Conservation (phyloP, 2,113 vertebrate species). For the Chaenocephalus aceratus region DNA sequence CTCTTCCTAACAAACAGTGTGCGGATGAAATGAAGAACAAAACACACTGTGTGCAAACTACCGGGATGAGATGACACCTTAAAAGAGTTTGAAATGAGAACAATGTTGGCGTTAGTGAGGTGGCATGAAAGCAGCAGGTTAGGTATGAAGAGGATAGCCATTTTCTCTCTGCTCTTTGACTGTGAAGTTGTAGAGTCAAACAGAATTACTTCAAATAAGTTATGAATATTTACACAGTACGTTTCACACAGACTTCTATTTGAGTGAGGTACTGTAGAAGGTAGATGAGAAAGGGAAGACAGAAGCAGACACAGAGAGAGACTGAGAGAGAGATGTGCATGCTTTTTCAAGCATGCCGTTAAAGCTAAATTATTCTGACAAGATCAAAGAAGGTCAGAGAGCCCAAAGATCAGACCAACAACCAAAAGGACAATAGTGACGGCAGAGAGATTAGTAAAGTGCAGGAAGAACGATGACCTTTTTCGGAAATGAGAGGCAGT, state of each 20-base stretch:
- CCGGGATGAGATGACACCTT: slow-evolving; percentile 16
- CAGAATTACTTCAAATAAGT: slow-evolving; percentile 11
- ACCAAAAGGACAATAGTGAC: slow-evolving; percentile 44
- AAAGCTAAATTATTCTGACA: slow-evolving; percentile 48
- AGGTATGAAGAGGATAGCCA: slow-evolving; percentile 6
- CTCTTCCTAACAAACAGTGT: slow-evolving; percentile 33
- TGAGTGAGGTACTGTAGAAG: slow-evolving; percentile 11
- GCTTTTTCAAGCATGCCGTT: slow-evolving; percentile 61
- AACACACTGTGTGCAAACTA: slow-evolving; percentile 28
- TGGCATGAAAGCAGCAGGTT: slow-evolving; percentile 26
- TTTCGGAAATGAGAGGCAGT: slow-evolving; percentile 45
- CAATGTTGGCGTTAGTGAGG: slow-evolving; percentile 48
- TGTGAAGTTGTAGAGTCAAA: slow-evolving; percentile 21
- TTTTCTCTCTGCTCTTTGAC: slow-evolving; percentile 75
- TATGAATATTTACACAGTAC: background rate
- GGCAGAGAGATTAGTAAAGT: slow-evolving; percentile 60
- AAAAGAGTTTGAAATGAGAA: slow-evolving; percentile 29
- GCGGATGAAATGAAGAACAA: slow-evolving; percentile 40
- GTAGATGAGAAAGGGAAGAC: slow-evolving; percentile 32
- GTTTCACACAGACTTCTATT: slow-evolving; percentile 1
- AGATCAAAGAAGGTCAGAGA: slow-evolving; percentile 56
- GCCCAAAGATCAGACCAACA: slow-evolving; percentile 54
- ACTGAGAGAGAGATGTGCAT: slow-evolving; percentile 47
- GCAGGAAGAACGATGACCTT: slow-evolving; percentile 56
- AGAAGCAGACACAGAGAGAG: slow-evolving; percentile 24